Evolutionary conservation across 2,113 vertebrate species (phyloP).

Genomic region (Herpailurus yagouaroundi): DNA sequence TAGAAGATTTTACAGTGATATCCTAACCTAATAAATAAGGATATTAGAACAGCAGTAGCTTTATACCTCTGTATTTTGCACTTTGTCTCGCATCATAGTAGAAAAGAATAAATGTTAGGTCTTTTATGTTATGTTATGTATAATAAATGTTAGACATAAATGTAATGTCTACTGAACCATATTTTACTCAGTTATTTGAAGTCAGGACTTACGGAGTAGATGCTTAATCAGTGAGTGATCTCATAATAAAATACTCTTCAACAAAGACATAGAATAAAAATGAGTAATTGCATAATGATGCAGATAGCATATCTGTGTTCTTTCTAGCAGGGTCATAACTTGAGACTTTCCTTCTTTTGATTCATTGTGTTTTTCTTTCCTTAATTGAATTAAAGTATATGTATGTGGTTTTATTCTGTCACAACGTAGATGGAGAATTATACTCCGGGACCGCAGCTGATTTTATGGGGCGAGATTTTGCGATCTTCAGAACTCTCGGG

Average conservation of each 20-base stretch:
- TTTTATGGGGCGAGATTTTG: conserved; percentile 99
- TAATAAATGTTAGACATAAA: too few species aligned
- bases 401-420: conserved; percentile 65
- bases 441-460: conserved; percentile 98
- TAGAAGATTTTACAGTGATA: background rate
- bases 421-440: conserved; percentile 93
- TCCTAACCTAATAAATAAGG: background rate
- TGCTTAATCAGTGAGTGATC: background rate
- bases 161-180: background rate
- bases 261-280: background rate
- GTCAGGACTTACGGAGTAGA: background rate
- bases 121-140: too few species aligned
- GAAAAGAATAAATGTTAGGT: background rate
- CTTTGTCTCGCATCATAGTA: background rate
- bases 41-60: background rate
- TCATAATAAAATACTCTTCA: background rate
- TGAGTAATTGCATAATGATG: background rate
- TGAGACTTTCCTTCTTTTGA: background rate
- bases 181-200: background rate
- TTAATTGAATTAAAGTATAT: background rate
- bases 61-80: background rate
- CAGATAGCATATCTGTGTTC: background rate
- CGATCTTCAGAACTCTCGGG: conserved; percentile 97
- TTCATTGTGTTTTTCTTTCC: background rate
- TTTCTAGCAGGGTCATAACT: background rate